Conservation (phyloP, 2,888 invertebrate genomes). For the Caenorhabditis doughertyi region DNA sequence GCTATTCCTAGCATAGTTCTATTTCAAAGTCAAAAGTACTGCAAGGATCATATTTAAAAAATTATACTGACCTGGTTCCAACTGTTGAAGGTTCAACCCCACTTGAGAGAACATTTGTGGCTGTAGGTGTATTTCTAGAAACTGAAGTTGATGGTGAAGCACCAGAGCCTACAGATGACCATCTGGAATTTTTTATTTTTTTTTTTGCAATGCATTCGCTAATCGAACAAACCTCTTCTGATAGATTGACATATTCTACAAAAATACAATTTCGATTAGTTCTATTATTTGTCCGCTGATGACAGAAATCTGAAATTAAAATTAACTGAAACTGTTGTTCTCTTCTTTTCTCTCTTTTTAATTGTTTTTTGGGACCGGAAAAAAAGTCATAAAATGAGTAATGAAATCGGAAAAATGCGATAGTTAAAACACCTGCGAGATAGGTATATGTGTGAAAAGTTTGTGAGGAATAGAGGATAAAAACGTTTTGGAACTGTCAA, state of each 20-base stretch:
- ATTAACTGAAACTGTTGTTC: neutral
- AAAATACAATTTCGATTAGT: slow-evolving; percentile 27
- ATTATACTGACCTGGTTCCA: slow-evolving; percentile 56
- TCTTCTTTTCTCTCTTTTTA: slow-evolving; percentile 7
- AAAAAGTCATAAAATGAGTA: slow-evolving; percentile 14
- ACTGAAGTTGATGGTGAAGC: slow-evolving; percentile 42
- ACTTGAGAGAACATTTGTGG: slow-evolving; percentile 61
- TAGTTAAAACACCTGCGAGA: slow-evolving; percentile 28
- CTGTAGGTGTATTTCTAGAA: slow-evolving; percentile 61
- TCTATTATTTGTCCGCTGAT: slow-evolving; percentile 19
- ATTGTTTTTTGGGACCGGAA: slow-evolving; percentile 21
- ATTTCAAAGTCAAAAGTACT: too few species aligned
- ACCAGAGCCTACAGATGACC: slow-evolving; percentile 60
- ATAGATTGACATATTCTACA: slow-evolving; percentile 61
- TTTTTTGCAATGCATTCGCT: neutral
- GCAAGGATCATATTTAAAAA: too few species aligned
- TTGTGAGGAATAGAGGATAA: neutral
- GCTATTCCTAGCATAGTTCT: too few species aligned
- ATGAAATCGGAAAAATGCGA: neutral
- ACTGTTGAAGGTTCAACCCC: slow-evolving; percentile 71
- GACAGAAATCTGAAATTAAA: slow-evolving; percentile 44
- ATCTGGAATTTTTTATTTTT: slow-evolving; percentile 41
- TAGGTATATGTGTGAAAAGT: neutral
- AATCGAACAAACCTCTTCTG: slow-evolving; percentile 45
- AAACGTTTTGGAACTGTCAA: slow-evolving; percentile 47